Percentiles rank a stretch among this genome's conserved stretches.
Evolutionary conservation across 2,888 invertebrate species (phyloP).

Genomic region (Amiota communis): DNA sequence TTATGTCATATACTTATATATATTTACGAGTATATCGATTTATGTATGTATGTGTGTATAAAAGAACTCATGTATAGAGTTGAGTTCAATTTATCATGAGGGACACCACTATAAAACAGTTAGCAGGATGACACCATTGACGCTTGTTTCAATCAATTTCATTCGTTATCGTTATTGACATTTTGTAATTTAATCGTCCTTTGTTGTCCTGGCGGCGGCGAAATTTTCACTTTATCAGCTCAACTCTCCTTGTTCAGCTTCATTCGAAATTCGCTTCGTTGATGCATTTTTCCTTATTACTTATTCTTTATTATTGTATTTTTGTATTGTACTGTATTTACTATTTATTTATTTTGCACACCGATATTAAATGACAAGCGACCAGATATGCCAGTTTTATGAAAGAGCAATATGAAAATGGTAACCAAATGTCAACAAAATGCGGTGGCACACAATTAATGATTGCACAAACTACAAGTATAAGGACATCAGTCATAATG

Average conservation of each 20-base stretch:
- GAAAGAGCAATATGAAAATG: conserved; percentile 21
- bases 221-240: conserved; percentile 22
- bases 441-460: conserved; percentile 29
- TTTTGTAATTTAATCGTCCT: conserved; percentile 64
- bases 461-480: conserved; percentile 18
- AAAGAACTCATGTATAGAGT: neutral
- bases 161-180: conserved; percentile 65
- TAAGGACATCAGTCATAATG: neutral
- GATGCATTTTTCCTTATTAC: neutral
- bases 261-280: neutral
- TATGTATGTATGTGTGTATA: conserved; percentile 24
- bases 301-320: conserved; percentile 4
- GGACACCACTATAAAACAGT: conserved; percentile 18
- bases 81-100: conserved; percentile 55
- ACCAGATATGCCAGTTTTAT: conserved; percentile 10
- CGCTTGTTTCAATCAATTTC: conserved; percentile 65
- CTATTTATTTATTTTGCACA: neutral
- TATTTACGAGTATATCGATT: conserved; percentile 35
- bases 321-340: neutral
- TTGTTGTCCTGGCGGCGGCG: conserved; percentile 21
- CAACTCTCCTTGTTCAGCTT: neutral
- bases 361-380: conserved; percentile 27
- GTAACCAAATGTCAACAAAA: conserved; percentile 24
- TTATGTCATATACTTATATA: too few species aligned
- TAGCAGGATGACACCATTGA: conserved; percentile 9